These are phyloP conservation scores for Chymomyza costata DNA, from an alignment of 1,140 invertebrate species.

Conservation along the genomic window DNA sequence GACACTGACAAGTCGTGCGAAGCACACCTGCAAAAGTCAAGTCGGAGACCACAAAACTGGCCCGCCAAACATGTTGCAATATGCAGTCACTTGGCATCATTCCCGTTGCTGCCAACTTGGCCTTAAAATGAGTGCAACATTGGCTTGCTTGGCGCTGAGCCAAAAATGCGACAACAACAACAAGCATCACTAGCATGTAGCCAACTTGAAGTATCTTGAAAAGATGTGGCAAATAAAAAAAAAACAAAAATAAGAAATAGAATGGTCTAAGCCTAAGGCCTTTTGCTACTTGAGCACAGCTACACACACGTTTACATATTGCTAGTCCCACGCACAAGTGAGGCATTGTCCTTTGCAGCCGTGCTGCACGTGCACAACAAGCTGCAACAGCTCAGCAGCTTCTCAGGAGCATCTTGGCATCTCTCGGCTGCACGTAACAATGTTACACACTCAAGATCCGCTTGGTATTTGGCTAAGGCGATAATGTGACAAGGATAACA, in stretches of 20 bases:
- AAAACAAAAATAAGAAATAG: constrained; percentile 31
- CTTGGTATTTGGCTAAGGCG: constrained; percentile 64
- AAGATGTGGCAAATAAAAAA: constrained; percentile 3
- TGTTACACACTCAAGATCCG: constrained; percentile 63
- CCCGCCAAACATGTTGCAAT: constrained; percentile 57
- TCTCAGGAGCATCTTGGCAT: constrained; percentile 5
- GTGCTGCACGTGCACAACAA: constrained; percentile 57
- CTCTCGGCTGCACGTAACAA: constrained; percentile 50
- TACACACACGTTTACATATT: constrained; percentile 21
- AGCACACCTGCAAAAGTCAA: constrained; percentile 67
- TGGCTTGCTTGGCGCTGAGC: constrained; percentile 32
- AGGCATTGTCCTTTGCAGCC: constrained; percentile 44
- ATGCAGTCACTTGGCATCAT: constrained; percentile 34
- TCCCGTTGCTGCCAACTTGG: constrained; percentile 28
- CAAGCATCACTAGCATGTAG: too few species aligned
- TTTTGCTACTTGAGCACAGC: constrained; percentile 69
- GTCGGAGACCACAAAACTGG: constrained; percentile 40
- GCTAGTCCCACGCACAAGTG: background rate
- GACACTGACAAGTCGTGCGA: constrained; percentile 72
- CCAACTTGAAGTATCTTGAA: constrained; percentile 50
- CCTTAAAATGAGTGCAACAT: constrained; percentile 68
- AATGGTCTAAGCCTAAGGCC: constrained; percentile 44
- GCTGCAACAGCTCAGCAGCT: background rate
- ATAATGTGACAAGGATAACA: constrained; percentile 72
- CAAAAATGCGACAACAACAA: constrained; percentile 56